A percentile compares a stretch with the other conserved stretches of the same genome.
Conservation (phyloP, 2,888 invertebrate species). For the Ceraclea dissimilis region DNA sequence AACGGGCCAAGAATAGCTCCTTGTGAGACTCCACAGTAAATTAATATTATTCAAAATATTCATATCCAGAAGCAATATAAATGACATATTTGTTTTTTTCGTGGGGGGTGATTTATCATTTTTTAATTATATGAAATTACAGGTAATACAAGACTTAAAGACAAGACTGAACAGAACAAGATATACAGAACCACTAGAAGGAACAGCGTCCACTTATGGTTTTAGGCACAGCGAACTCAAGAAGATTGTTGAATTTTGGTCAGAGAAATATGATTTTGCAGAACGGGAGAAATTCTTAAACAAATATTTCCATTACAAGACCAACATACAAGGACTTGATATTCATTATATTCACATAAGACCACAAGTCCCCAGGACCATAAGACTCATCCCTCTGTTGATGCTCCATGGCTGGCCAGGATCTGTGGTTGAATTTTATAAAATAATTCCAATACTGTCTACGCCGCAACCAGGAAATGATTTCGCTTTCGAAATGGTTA, state of each 20-base stretch:
- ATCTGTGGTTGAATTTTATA: constrained; percentile 77
- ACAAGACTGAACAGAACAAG: constrained; percentile 28
- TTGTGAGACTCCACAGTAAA: too few relatives aligned
- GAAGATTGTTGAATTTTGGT: constrained; percentile 71
- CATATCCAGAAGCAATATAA: too few relatives aligned
- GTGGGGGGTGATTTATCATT: too few relatives aligned
- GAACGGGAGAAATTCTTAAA: constrained; percentile 63
- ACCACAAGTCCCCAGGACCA: constrained; percentile 43
- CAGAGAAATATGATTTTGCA: constrained; percentile 56
- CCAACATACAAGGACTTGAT: constrained; percentile 63
- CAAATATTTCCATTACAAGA: constrained; percentile 64
- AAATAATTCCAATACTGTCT: constrained; percentile 62
- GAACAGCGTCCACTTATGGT: constrained; percentile 70
- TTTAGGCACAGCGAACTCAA: constrained; percentile 64
- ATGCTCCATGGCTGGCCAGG: constrained; percentile 89
- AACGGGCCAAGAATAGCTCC: too few relatives aligned
- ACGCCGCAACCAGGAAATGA: constrained; percentile 42
- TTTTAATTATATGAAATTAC: too few relatives aligned
- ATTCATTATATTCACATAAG: constrained; percentile 71
- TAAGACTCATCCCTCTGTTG: constrained; percentile 56
- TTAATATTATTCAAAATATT: too few relatives aligned
- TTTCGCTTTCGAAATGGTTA: constrained; percentile 54
- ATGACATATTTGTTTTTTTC: too few relatives aligned
- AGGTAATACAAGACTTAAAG: constrained; percentile 18
- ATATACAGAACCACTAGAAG: constrained; percentile 55